These are phyloP conservation scores for Pangasius mekongensis DNA, from an alignment of 2,797 vertebrate species.

Conservation along the genomic window DNA sequence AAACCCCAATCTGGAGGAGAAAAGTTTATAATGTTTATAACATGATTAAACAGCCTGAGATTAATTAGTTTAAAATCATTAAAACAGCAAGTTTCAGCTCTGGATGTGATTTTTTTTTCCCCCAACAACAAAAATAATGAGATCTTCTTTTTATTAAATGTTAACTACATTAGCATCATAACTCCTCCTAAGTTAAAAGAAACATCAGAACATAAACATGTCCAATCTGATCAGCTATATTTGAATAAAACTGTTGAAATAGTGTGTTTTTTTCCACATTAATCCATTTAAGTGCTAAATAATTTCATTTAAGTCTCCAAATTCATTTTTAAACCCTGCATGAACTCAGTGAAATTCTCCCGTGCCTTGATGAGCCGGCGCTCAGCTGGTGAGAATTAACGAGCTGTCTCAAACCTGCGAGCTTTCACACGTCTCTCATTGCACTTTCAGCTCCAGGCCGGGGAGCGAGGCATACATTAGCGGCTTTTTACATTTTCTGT, in stretches of 20 bases:
- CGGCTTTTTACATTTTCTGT: slow-evolving; percentile 61
- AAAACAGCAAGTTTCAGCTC: background rate
- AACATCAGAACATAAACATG: background rate
- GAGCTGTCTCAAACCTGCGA: slow-evolving; percentile 71
- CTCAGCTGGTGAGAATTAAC: slow-evolving; percentile 75
- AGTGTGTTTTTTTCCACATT: background rate
- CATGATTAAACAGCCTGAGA: background rate
- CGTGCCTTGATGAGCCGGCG: slow-evolving; percentile 3
- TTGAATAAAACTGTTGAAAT: background rate
- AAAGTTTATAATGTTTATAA: background rate
- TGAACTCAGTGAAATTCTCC: background rate
- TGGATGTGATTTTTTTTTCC: background rate
- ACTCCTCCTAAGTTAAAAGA: background rate
- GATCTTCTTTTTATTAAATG: background rate
- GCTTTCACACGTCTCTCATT: slow-evolving; percentile 76
- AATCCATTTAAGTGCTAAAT: background rate
- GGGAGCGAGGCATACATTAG: slow-evolving; percentile 73
- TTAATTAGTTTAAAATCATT: background rate
- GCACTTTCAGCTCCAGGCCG: slow-evolving; percentile 63
- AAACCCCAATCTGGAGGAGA: background rate
- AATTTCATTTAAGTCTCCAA: background rate
- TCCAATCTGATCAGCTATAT: background rate
- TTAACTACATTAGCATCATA: background rate
- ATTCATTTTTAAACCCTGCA: background rate
- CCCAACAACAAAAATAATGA: background rate